A percentile compares a stretch with the other conserved stretches of the same genome.
phyloP scores from a whole-genome alignment of 2,113 vertebrate genomes.

The human region GRCh38 chr7:132493501-132494000 shows the following conservation, averaged over 20 bases:
- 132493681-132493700: background rate
- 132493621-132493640: background rate
- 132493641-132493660: background rate
- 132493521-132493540: background rate
- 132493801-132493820: background rate
- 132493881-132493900: constrained; percentile 11
- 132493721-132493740: background rate
- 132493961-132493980: background rate
- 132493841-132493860: background rate
- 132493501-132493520: background rate
- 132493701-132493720: too few relatives aligned
- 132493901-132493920: background rate
- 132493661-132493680: background rate
- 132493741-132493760: background rate
- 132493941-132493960: background rate
- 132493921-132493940: background rate
- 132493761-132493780: background rate
- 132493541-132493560: too few relatives aligned
- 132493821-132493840: background rate
- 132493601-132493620: background rate
- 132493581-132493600: background rate
- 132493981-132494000: background rate
- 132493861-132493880: constrained; percentile 1
- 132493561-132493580: background rate
- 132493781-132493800: too few relatives aligned